Evolutionary conservation across 2,113 vertebrate genomes (phyloP).

Genomic region (Caretta caretta): DNA sequence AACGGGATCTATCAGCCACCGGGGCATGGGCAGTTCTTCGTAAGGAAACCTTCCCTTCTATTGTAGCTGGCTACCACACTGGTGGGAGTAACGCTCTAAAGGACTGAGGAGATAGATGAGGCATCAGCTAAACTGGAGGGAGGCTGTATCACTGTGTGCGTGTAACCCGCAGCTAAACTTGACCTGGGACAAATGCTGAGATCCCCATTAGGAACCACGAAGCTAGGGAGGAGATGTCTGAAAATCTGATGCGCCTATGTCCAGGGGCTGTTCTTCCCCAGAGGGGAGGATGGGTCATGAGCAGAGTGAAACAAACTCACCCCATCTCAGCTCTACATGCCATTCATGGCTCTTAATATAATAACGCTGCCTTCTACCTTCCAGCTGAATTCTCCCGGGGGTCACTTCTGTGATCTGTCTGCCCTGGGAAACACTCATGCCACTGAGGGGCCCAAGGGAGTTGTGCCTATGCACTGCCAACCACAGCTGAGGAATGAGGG

Average conservation of each 20-base stretch:
- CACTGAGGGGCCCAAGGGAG: too few relatives aligned
- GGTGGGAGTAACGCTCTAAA: neutral
- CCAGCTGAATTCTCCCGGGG: too few relatives aligned
- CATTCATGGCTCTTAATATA: too few relatives aligned
- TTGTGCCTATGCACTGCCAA: too few relatives aligned
- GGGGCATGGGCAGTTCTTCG: conserved; percentile 78
- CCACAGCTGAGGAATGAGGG: too few relatives aligned
- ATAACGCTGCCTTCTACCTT: too few relatives aligned
- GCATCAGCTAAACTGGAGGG: neutral
- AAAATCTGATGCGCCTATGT: neutral
- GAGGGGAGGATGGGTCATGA: too few relatives aligned
- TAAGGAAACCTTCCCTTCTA: conserved; percentile 54
- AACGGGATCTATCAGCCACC: conserved; percentile 83
- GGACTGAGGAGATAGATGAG: neutral
- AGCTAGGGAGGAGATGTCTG: neutral
- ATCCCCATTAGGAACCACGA: neutral
- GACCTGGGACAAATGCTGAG: neutral
- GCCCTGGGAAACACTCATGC: too few relatives aligned
- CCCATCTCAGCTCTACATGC: too few relatives aligned
- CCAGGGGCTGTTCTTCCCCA: neutral
- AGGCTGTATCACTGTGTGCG: neutral
- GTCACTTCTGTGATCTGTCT: too few relatives aligned
- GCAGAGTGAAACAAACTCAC: too few relatives aligned
- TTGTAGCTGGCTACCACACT: accelerated
- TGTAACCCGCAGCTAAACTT: neutral